Evolutionary conservation across 2,888 invertebrate species (phyloP).

Genomic region (Pachymerium ferrugineum): DNA sequence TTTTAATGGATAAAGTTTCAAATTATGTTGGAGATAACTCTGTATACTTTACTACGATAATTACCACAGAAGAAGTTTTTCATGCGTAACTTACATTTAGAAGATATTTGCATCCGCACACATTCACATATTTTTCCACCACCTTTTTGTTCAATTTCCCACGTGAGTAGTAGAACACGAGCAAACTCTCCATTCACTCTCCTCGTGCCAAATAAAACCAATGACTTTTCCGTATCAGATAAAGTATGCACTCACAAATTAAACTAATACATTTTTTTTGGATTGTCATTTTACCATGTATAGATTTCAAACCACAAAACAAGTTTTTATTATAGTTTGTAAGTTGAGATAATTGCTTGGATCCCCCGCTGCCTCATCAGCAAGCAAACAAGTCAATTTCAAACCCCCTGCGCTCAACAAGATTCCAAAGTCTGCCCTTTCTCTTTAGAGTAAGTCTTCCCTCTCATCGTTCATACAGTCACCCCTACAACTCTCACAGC

Average conservation of each 20-base stretch:
- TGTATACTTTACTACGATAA: background rate
- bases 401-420: conserved; percentile 15
- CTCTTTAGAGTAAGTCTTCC: background rate
- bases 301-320: too few species aligned
- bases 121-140: background rate
- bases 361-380: conserved; percentile 9
- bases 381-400: conserved; percentile 19
- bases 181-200: background rate
- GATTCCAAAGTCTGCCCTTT: conserved; percentile 11
- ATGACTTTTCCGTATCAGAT: background rate
- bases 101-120: background rate
- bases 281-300: too few species aligned
- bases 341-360: background rate
- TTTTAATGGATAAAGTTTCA: too few species aligned
- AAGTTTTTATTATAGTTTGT: too few species aligned
- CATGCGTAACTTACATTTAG: background rate
- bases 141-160: conserved; percentile 25
- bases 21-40: too few species aligned
- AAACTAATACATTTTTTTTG: conserved; percentile 6
- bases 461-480: conserved; percentile 5
- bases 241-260: background rate
- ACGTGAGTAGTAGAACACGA: conserved; percentile 14
- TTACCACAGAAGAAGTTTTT: conserved; percentile 14
- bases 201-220: background rate
- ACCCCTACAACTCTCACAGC: conserved; percentile 6